Base-by-base conservation (phyloP, 2,888 invertebrate species). In the Lingula anatina region DNA sequence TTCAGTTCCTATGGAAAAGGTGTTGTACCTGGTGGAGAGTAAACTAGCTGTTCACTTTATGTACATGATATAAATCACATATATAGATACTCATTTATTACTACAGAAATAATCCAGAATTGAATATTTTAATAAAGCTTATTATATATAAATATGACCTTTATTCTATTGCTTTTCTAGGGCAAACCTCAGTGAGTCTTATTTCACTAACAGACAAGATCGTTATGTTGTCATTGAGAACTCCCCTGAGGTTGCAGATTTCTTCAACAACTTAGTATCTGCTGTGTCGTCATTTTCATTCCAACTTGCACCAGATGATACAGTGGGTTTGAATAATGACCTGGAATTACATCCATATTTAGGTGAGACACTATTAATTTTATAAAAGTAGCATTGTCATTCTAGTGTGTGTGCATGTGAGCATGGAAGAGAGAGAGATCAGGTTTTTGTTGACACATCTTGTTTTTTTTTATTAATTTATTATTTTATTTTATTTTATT, bases 121-220 rank as follows among this genome's bases (percentile, higher is more conserved):
- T n/a, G n/a, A n/a, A n/a, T n/a, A n/a, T n/a, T n/a, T n/a, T n/a
- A n/a, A n/a, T n/a, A n/a, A n/a, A n/a, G n/a, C n/a, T n/a, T n/a
- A n/a, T n/a, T n/a, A 21, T 43, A 25, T 27, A 44, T 44, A 23
- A 31, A 12, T 23, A 20, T 44, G 40, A 38, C 46, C 42, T 36
- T 43, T 48, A 44, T 50, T n/a, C n/a, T n/a, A n/a, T n/a, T n/a
- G n/a, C n/a, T 50, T 50, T 73, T 77, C 53, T 73, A 86, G 86
- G 20, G 99, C 99, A 2, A 99, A 99, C 80, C 84, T 97, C 67
- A 99, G 96, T 52, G 88, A 90, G 75, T 91, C 94, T 71, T 99
- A 99, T 78, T 99, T 99, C 74, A 89, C 89, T 12, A 90, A 95
- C 76, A 83, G 99, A 39, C 97, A 99, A 78, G 99, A 99, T 78